These are phyloP conservation scores for Halyomorpha halys DNA, from an alignment of 1,140 invertebrate genomes.

Conservation along the genomic window DNA sequence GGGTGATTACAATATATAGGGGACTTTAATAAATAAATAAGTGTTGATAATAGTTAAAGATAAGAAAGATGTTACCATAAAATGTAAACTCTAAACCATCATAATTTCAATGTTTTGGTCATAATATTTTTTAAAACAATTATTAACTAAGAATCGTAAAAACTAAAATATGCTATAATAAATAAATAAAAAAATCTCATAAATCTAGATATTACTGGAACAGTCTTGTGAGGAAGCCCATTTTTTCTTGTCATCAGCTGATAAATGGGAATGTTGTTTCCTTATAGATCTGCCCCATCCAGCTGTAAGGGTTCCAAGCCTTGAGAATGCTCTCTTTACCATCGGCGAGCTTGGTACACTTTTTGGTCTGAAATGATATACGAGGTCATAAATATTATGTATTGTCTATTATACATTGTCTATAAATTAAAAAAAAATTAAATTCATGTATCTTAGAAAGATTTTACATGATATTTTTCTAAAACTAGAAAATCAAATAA, in stretches of 20 bases:
- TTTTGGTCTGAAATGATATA: conserved; percentile 55
- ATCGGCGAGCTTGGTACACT: conserved; percentile 89
- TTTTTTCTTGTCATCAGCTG: conserved; percentile 79
- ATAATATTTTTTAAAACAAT: no score
- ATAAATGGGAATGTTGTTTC: conserved; percentile 57
- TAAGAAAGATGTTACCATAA: no score
- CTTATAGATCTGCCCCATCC: conserved; percentile 78
- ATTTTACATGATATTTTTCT: not conserved
- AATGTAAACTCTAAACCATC: no score
- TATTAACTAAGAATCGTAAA: no score
- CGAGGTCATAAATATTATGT: not conserved
- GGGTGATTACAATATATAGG: no score
- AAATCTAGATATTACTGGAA: conserved; percentile 51
- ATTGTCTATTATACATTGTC: not conserved
- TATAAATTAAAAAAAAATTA: not conserved
- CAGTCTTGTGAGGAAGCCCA: conserved; percentile 87
- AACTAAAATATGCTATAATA: no score
- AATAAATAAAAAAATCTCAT: no score
- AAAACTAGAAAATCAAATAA: not conserved
- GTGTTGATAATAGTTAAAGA: no score
- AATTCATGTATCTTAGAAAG: no score
- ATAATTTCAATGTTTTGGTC: no score
- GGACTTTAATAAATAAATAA: no score
- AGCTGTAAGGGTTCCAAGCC: conserved; percentile 76
- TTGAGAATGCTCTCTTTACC: conserved; percentile 82